Evolutionary conservation across 2,888 invertebrate genomes (phyloP).

Genomic region (Lacanobia oleracea): DNA sequence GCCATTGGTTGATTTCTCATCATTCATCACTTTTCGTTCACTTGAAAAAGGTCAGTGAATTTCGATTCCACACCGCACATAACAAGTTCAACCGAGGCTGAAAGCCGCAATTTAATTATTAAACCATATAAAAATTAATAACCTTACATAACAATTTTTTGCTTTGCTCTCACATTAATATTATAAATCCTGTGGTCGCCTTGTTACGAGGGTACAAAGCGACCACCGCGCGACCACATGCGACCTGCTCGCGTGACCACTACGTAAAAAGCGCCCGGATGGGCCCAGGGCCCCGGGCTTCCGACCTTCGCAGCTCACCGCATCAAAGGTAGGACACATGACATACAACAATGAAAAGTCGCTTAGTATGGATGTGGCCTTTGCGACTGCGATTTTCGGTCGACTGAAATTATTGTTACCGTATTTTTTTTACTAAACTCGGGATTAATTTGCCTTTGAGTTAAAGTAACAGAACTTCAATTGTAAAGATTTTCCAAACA

Average conservation of each 20-base stretch:
- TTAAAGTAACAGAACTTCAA: too few relatives aligned
- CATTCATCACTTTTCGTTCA: too few relatives aligned
- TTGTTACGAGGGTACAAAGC: conserved; percentile 38
- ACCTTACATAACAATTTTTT: neutral
- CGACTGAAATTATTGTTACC: neutral
- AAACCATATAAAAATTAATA: neutral
- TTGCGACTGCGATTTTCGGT: conserved; percentile 25
- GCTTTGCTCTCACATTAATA: conserved; percentile 3
- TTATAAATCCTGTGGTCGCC: conserved; percentile 18
- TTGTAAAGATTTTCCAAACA: too few relatives aligned
- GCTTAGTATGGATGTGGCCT: neutral
- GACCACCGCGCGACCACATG: conserved; percentile 38
- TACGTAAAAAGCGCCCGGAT: conserved; percentile 27
- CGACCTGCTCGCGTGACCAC: conserved; percentile 32
- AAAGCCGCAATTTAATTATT: neutral
- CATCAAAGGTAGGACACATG: conserved; percentile 40
- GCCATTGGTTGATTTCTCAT: neutral
- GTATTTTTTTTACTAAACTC: too few relatives aligned
- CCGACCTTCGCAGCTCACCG: conserved; percentile 34
- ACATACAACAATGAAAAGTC: conserved; percentile 11
- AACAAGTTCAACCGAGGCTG: too few relatives aligned
- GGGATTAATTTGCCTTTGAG: too few relatives aligned
- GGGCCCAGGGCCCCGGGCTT: conserved; percentile 6
- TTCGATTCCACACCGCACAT: neutral
- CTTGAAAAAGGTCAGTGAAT: too few relatives aligned